Base-by-base conservation (phyloP, 2,888 invertebrate species). In the Gastracanthus pulcherrimus region DNA sequence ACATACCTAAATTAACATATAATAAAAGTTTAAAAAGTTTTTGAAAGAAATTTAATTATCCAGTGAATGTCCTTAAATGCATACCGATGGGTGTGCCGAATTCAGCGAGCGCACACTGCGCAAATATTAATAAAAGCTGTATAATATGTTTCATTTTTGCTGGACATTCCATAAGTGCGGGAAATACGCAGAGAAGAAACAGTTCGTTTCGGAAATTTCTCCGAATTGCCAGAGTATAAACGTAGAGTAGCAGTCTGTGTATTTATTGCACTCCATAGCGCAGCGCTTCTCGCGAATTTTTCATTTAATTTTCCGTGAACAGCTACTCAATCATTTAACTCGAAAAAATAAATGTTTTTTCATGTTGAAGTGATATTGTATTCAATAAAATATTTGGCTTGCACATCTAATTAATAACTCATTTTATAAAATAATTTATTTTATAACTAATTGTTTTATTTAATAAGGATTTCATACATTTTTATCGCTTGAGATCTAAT, bases 61-160 rank as follows among this genome's bases (percentile, higher is more conserved):
- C n/a, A n/a, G n/a, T n/a, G n/a, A n/a, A n/a, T n/a, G n/a, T n/a
- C n/a, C n/a, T n/a, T n/a, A n/a, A n/a, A n/a, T 23, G 34, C 38
- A 29, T 48, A 19, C 1, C 64, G 70, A 62, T 70, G 82, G 82
- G 85, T 26, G 19, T 82, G 67, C 58, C 41, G 69, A 45, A 70
- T 67, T 67, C 34, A n/a, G 26, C 29, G 80, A 84, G 82, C 82
- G 83, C 82, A 26, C 9, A 26, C 62, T 36, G n/a, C 79, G 84
- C 82, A 87, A 87, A 87, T 85, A 86, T 86, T 87, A 87, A 87
- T 87, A 85, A 87, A 86, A 85, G 7, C 16, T 16, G 19, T 7
- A 85, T 85, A 83, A 85, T 86, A 86, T 86, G 83, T 83, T 80
- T 77, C 84, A 80, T 80, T 66, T 85, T 82, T 84, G 83, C 26